Conservation (phyloP, 2,888 invertebrate species). For the Conistra vaccinii region DNA sequence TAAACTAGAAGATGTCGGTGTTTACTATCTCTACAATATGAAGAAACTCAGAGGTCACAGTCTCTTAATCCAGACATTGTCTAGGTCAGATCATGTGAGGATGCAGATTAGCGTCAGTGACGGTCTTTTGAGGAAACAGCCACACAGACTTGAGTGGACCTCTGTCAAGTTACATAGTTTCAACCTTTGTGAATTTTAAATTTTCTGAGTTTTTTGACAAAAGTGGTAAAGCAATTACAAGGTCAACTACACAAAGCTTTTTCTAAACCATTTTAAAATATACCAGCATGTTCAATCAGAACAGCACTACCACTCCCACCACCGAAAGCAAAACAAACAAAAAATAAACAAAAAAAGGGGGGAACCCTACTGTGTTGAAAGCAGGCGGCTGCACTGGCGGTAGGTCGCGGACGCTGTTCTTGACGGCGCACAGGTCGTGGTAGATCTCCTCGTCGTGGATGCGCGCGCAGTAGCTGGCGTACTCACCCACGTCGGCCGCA, state of each 20-base stretch:
- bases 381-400: slow-evolving; percentile 86
- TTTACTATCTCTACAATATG: too few relatives aligned
- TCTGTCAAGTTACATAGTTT: too few relatives aligned
- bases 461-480: slow-evolving; percentile 93
- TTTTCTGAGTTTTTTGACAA: background rate
- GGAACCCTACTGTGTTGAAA: slow-evolving; percentile 84
- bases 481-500: slow-evolving; percentile 90
- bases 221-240: background rate
- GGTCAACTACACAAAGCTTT: background rate
- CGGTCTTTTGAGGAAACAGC: too few relatives aligned
- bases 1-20: too few relatives aligned
- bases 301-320: slow-evolving; percentile 59
- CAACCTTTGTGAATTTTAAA: background rate
- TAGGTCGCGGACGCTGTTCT: slow-evolving; percentile 88
- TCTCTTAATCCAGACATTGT: too few relatives aligned
- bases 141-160: too few relatives aligned
- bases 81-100: too few relatives aligned
- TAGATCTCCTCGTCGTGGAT: slow-evolving; percentile 97
- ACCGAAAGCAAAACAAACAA: slow-evolving; percentile 41
- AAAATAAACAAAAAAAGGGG: slow-evolving; percentile 68
- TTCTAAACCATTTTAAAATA: too few relatives aligned
- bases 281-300: too few relatives aligned
- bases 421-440: slow-evolving; percentile 97
- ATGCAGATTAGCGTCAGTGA: too few relatives aligned
- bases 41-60: too few relatives aligned